Percentiles rank a stretch among this genome's conserved stretches.
Evolutionary conservation across 1,140 invertebrate species (phyloP).

Genomic region (Panagrolaimus sp.): DNA sequence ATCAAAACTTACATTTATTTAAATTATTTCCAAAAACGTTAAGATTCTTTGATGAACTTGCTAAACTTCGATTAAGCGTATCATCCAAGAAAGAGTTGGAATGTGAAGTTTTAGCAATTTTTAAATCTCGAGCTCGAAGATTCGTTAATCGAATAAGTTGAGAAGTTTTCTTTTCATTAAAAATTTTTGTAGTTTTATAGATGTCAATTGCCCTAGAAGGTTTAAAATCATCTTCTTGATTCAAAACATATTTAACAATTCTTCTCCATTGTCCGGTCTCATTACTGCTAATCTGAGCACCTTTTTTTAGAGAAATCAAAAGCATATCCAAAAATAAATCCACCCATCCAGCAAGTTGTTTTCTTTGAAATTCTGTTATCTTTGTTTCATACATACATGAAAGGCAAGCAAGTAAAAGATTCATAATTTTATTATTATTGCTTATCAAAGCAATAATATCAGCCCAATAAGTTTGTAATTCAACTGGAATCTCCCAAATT

Average conservation of each 20-base stretch:
- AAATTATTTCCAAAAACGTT: not conserved
- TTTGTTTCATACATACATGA: not conserved
- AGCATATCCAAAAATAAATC: conserved; percentile 1
- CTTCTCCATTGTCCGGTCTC: not conserved
- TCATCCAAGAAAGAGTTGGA: not conserved
- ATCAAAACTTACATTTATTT: not conserved
- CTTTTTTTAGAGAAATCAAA: not conserved
- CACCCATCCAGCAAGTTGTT: conserved; percentile 2
- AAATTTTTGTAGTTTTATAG: not conserved
- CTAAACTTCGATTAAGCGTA: not conserved
- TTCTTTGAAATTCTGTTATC: not conserved
- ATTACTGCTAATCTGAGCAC: not conserved
- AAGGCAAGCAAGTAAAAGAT: not conserved
- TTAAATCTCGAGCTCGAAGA: not conserved
- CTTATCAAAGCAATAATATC: not conserved
- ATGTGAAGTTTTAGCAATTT: not conserved
- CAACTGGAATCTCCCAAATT: not conserved
- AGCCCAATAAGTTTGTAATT: not conserved
- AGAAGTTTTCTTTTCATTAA: not conserved
- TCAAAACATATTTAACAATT: not conserved
- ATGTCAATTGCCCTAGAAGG: not conserved
- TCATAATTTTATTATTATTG: not conserved
- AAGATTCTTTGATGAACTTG: not conserved
- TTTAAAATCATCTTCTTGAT: not conserved
- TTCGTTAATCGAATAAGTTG: conserved; percentile 1